Conservation (phyloP, 2,888 invertebrate species). For the Euplexia lucipara region DNA sequence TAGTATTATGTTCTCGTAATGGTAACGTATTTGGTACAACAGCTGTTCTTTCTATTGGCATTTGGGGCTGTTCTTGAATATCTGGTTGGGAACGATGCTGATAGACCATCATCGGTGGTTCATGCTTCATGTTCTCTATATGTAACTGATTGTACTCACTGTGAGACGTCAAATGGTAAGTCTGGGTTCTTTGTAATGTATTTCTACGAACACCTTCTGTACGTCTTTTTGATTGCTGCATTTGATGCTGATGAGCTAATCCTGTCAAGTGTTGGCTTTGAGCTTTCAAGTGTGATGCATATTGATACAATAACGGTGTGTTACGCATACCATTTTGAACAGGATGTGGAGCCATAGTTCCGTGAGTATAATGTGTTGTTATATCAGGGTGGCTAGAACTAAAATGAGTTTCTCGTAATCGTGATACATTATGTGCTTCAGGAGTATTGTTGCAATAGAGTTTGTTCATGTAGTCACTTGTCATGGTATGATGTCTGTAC, state of each 20-base stretch:
- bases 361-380: slow-evolving; percentile 83
- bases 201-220: slow-evolving; percentile 83
- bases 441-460: slow-evolving; percentile 83
- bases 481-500: slow-evolving; percentile 86
- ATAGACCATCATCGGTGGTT: slow-evolving; percentile 77
- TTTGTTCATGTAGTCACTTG: slow-evolving; percentile 87
- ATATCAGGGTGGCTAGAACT: slow-evolving; percentile 90
- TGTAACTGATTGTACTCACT: slow-evolving; percentile 87
- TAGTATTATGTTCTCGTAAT: slow-evolving; percentile 81
- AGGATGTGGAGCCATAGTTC: slow-evolving; percentile 75
- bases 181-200: slow-evolving; percentile 87
- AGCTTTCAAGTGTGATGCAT: slow-evolving; percentile 88
- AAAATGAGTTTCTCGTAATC: slow-evolving; percentile 87
- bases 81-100: slow-evolving; percentile 87
- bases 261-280: slow-evolving; percentile 86
- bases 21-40: slow-evolving; percentile 85
- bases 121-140: slow-evolving; percentile 83
- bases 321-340: slow-evolving; percentile 80
- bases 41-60: slow-evolving; percentile 78
- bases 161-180: slow-evolving; percentile 88
- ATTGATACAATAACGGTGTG: slow-evolving; percentile 87
- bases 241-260: slow-evolving; percentile 82
- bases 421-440: slow-evolving; percentile 84
- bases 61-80: slow-evolving; percentile 82
- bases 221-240: slow-evolving; percentile 81